phyloP scores from a whole-genome alignment of 2,797 vertebrate genomes.

The Anguilla pacifica region DNA sequence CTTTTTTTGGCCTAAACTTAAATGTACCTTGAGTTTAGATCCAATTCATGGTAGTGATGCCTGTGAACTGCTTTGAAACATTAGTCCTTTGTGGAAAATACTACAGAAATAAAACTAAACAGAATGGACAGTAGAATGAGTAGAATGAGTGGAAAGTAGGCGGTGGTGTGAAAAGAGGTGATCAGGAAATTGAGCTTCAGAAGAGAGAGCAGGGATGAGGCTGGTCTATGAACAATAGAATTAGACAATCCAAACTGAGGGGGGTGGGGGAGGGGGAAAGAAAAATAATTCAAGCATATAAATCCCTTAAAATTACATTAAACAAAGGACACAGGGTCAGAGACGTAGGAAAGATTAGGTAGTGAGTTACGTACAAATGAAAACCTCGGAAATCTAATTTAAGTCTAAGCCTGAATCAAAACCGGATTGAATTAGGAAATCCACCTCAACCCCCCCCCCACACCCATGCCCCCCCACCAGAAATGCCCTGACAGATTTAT shows the following conservation, averaged over 20 bases:
- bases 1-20: too few species aligned
- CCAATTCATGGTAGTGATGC: too few species aligned
- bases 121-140: too few species aligned
- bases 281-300: neutral
- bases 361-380: neutral
- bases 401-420: constrained; percentile 2
- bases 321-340: neutral
- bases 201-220: neutral
- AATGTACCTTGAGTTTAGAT: too few species aligned
- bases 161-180: neutral
- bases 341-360: neutral
- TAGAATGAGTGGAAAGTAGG: neutral
- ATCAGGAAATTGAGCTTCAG: neutral
- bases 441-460: neutral
- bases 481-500: constrained; percentile 11
- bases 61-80: too few species aligned
- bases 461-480: too few species aligned
- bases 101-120: too few species aligned
- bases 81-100: too few species aligned
- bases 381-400: neutral
- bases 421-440: neutral
- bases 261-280: too few species aligned
- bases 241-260: neutral
- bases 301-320: neutral
- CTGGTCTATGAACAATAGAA: neutral